Base-by-base conservation (phyloP, 1,140 invertebrate genomes). In the Drosophila ambigua region DNA sequence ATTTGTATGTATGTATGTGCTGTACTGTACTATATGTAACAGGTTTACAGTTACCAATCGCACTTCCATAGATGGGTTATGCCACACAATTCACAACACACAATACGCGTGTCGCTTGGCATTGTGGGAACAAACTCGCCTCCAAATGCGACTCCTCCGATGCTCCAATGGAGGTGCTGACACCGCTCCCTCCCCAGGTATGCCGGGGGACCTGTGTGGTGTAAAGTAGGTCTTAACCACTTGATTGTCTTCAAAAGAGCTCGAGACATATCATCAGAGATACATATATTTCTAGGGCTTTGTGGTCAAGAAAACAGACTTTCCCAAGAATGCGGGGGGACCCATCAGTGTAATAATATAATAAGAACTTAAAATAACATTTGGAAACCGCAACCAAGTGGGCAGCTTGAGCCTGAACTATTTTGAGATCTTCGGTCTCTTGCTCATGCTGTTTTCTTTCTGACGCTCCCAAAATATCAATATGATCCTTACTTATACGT, bases 41-140 rank as follows among this genome's bases (percentile, higher is more conserved):
- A 76, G 72, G 80, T 79, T 79, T 84, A 76, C 79, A 63, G 72
- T 83, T 83, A 82, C 79, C 64, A 77, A 59, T 66, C 57, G 63
- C 35, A 39, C 65, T 51, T 64, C 69, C 69, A 69, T 52, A 72
- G 26, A 48, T 49, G 54, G 54, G 13, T 26, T 49, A 63, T 39
- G 11, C 35, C 35, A 39, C 35, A 39, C 11, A 11, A 35, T 11
- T 11, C 31, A 11, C 31, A 39, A 39, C 11, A 4, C 7, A 48
- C 20, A 57, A 58, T 35, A 35, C 57, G 63, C 55, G 46, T 28
- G 11, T 39, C 4, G 35, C 35, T 39, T 2, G 45, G 24, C 24
- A 24, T 71, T 66, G 78, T 77, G 78, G 73, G 78, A 81, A 81
- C 43, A 35, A 9, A 2, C 2, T 20, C 20, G n/a, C 44, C 31